Evolutionary conservation across 2,113 vertebrate genomes (phyloP).

Genomic region (Asarcornis scutulata): DNA sequence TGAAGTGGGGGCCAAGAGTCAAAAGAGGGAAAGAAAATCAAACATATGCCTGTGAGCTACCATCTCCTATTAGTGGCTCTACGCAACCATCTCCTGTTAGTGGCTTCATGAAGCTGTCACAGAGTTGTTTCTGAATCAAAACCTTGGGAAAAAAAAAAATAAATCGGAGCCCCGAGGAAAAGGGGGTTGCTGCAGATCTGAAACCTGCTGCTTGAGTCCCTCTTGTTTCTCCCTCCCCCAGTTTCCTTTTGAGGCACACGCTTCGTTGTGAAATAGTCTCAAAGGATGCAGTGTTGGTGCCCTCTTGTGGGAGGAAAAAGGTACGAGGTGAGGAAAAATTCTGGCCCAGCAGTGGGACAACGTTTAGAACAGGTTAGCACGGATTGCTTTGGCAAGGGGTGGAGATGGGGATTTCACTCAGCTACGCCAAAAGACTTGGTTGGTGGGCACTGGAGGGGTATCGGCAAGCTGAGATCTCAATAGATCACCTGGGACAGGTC

Average conservation of each 20-base stretch:
- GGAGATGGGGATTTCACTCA: not conserved
- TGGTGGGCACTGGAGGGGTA: not conserved
- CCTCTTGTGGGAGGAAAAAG: slow-evolving; percentile 72
- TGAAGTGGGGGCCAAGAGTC: not conserved
- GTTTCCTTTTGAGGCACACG: slow-evolving; percentile 7
- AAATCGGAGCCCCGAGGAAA: not conserved
- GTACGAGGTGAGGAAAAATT: rapidly evolving
- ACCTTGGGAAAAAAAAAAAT: not conserved
- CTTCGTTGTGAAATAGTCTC: not conserved
- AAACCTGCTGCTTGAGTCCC: not conserved
- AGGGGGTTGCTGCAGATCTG: not conserved
- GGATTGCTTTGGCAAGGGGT: not conserved
- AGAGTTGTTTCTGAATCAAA: slow-evolving; percentile 38
- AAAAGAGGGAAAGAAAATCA: slow-evolving; percentile 23
- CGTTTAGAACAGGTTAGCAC: not conserved
- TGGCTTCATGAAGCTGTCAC: slow-evolving; percentile 24
- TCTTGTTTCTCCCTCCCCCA: not conserved
- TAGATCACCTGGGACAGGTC: not conserved
- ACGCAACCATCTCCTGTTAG: slow-evolving; percentile 7
- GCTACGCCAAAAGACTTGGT: not conserved
- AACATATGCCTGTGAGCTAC: not conserved
- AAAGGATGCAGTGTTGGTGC: slow-evolving; percentile 66
- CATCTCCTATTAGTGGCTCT: slow-evolving; percentile 21
- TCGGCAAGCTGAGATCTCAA: not conserved
- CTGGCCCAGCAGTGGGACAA: not conserved